Base-by-base conservation (phyloP, 1,140 invertebrate species). In the Drosophila ananassae region DNA sequence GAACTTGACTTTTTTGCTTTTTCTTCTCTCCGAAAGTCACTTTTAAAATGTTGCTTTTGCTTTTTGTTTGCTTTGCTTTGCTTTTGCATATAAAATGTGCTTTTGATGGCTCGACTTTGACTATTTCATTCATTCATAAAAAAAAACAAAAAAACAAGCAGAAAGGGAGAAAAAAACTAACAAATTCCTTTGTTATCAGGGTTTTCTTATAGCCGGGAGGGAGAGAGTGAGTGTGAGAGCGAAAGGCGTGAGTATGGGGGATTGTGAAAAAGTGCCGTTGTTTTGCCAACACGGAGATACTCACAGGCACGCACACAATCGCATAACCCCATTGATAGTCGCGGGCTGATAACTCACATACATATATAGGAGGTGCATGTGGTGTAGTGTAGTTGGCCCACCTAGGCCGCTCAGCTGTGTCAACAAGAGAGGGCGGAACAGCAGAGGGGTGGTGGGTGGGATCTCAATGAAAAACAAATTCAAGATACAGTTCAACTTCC, bases 281-380 rank as follows among this genome's bases (percentile, higher is more conserved):
- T 82, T 73, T 73, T 71, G 60, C 55, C 56, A 58, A 75, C 17
- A 2, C 12, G 39, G n/a, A n/a, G 39, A 4, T 41, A 51, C 71
- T 62, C 74, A 77, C 44, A 69, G 39, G 56, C 6, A 61, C 50
- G 41, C 32, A 37, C 30, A 66, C 22, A 46, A 56, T 39, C 34
- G 64, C 44, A 79, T 76, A 80, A 68, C 68, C 74, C 82, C 83
- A 87, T 85, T 85, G 82, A 77, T 77, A 77, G 77, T 57, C 60
- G 52, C 66, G 12, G 24, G 69, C 52, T 68, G 62, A 64, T 66
- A 73, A 59, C 17, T 17, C 17, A 17, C 17, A 17, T 17, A 17
- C 17, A 17, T 17, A 17, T 17, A 17, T 17, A 17, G 17, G 17
- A 17, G 17, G 17, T 17, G 17, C 17, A 17, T 17, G 17, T 17